Base-by-base conservation (phyloP, 1,140 invertebrate species). In the Pantala flavescens region DNA sequence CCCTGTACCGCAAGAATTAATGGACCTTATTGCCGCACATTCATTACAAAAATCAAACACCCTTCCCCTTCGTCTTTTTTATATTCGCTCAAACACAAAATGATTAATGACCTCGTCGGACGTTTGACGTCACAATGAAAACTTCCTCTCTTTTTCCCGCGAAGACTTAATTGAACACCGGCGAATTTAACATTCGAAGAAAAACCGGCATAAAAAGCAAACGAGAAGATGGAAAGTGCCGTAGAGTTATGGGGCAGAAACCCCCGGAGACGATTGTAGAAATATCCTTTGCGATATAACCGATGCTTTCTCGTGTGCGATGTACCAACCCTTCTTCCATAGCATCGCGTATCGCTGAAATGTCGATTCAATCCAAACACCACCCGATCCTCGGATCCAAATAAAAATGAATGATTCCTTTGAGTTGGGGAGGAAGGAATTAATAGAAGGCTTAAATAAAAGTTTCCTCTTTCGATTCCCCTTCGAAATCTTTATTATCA, bases 41-140 rank as follows among this genome's bases (percentile, higher is more conserved):
- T 63, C 49, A 63, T 63, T 63, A 63, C 49, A 63, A 63, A 63
- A 63, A 63, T 63, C 49, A 63, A 63, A 63, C 49, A 63, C n/a
- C 49, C 49, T 12, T 63, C 49, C 49, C 49, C 49, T 63, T 63
- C 49, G n/a, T 12, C 3, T 21, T 12, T 63, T 21, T 63, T 63
- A 7, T 63, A 19, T 19, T 3, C 5, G 1, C 49, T 3, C 49
- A 7, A 3, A 63, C 3, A 16, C 14, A 21, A 63, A 63, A 63
- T 63, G 49, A 63, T 63, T 63, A 63, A 63, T 63, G 49, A 63
- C n/a, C 16, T 5, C 49, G 49, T 16, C 5, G 49, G 49, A 21
- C 14, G 16, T 63, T 63, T 16, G 49, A 21, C 49, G n/a, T 63
- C 49, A 63, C 49, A 63, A 63, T 63, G 49, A 63, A 63, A 63